phyloP scores from a whole-genome alignment of 2,797 vertebrate species.

The Gambelia wislizenii region DNA sequence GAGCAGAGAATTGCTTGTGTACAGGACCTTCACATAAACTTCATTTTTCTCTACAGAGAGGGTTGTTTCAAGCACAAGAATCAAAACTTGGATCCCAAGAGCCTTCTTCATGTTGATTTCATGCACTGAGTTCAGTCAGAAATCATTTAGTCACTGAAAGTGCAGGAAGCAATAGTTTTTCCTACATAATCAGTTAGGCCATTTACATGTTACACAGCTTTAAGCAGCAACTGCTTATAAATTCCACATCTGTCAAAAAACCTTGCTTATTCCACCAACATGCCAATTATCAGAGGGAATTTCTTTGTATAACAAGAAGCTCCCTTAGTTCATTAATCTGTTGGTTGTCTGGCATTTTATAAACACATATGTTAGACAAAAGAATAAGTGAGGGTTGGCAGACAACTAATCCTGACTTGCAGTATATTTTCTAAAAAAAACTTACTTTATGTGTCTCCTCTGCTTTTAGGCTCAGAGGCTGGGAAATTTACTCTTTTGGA shows the following conservation, averaged over 20 bases:
- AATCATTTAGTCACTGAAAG: not conserved
- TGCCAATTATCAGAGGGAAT: not conserved
- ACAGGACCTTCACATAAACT: not conserved
- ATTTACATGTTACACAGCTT: not conserved
- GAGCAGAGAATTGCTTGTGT: not conserved
- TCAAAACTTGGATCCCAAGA: not conserved
- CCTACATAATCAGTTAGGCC: rapidly evolving
- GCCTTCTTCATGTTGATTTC: not conserved
- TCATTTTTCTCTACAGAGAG: not conserved
- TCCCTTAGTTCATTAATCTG: not conserved
- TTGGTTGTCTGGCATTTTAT: not conserved
- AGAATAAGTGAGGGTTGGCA: not conserved
- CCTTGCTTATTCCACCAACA: not conserved
- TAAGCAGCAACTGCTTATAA: not conserved
- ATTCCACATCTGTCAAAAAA: not conserved
- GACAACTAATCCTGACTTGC: not conserved
- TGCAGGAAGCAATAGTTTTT: not conserved
- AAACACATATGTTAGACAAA: not conserved
- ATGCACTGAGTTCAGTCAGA: not conserved
- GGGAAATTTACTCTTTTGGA: too few relatives aligned
- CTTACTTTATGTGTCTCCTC: not conserved
- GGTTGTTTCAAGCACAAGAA: not conserved
- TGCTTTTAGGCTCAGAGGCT: not conserved
- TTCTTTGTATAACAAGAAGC: not conserved
- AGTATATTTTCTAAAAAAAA: slow-evolving; percentile 4